Evolutionary conservation across 2,797 vertebrate genomes (phyloP).

Genomic region (Diglossa cyanea): DNA sequence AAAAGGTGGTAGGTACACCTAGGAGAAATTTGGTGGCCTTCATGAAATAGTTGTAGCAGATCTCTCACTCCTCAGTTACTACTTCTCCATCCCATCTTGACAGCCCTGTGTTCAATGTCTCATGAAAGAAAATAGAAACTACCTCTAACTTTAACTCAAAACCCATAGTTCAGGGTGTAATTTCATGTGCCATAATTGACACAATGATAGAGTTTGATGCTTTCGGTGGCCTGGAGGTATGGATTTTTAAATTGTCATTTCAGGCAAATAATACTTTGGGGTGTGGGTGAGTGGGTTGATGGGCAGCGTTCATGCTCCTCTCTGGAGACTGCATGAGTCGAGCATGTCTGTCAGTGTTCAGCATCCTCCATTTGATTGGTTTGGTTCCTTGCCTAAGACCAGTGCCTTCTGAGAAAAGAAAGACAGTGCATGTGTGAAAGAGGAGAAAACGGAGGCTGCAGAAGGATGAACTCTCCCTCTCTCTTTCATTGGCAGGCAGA

Average conservation of each 20-base stretch:
- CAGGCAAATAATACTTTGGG: background rate
- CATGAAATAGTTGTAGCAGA: background rate
- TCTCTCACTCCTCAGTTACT: background rate
- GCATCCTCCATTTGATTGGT: background rate
- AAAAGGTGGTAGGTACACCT: background rate
- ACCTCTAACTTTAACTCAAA: background rate
- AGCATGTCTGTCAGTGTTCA: background rate
- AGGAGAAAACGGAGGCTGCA: background rate
- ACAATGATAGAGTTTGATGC: background rate
- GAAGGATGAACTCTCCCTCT: background rate
- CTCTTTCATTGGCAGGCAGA: slow-evolving; percentile 77
- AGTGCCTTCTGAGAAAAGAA: background rate
- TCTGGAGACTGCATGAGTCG: background rate
- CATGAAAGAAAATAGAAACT: background rate
- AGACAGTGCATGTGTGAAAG: background rate
- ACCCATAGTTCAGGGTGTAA: background rate
- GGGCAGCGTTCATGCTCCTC: accelerated
- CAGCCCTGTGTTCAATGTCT: background rate
- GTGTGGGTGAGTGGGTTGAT: background rate
- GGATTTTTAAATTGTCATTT: background rate
- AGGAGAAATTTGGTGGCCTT: background rate
- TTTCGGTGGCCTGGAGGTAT: background rate
- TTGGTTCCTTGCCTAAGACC: background rate
- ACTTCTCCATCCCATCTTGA: background rate
- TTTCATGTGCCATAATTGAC: background rate